Conservation (phyloP, 2,888 invertebrate genomes). For the Tenthredo scrophulariae region DNA sequence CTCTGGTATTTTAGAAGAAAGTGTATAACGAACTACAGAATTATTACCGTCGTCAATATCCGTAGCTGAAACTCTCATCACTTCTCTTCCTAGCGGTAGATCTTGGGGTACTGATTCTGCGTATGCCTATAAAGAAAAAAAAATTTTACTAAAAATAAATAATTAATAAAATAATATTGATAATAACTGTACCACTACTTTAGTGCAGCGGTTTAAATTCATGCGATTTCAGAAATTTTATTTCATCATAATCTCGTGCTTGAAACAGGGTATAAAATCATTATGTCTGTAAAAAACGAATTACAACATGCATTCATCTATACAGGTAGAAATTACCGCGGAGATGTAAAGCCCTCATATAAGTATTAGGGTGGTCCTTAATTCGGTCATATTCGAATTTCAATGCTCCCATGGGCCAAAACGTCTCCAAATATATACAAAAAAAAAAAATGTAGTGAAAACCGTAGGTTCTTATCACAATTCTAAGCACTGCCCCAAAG, state of each 20-base stretch:
- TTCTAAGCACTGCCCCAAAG: too few relatives aligned
- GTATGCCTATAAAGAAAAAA: conserved; percentile 78
- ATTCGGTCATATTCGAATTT: too few relatives aligned
- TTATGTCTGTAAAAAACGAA: not conserved
- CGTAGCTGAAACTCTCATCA: conserved; percentile 94
- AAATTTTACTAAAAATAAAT: not conserved
- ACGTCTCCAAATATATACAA: too few relatives aligned
- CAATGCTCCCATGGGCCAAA: too few relatives aligned
- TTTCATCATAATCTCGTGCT: not conserved
- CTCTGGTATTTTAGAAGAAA: conserved; percentile 78
- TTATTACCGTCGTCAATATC: conserved; percentile 96
- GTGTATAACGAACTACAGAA: conserved; percentile 88
- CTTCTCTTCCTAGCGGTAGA: conserved; percentile 85
- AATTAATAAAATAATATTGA: not conserved
- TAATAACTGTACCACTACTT: not conserved
- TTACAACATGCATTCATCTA: not conserved
- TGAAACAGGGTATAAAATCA: not conserved
- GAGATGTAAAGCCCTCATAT: not conserved
- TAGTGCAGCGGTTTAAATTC: conserved; percentile 1
- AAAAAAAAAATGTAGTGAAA: too few relatives aligned
- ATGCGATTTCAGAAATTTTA: conserved; percentile 2
- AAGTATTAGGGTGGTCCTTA: too few relatives aligned
- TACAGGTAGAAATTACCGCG: not conserved
- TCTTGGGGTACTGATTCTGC: conserved; percentile 92
- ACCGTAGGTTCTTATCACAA: too few relatives aligned